These are phyloP conservation scores for Clarias laeviceps DNA, from an alignment of 2,797 vertebrate genomes.

Conservation along the genomic window DNA sequence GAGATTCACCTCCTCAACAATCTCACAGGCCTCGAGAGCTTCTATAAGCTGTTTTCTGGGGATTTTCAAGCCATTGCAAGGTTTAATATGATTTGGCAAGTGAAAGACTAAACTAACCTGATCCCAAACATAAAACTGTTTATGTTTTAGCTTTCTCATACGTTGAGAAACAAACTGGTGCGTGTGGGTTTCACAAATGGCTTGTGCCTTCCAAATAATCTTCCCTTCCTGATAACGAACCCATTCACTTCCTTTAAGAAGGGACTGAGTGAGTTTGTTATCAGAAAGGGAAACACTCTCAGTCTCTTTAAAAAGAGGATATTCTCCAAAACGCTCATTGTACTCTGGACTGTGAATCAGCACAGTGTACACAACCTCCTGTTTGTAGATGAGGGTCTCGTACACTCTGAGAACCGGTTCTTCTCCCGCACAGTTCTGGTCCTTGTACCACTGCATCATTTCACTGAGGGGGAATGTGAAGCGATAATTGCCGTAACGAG, in stretches of 20 bases:
- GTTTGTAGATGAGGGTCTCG: constrained; percentile 35
- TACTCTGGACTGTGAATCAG: constrained; percentile 51
- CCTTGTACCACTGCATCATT: constrained; percentile 36
- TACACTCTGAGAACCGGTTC: constrained; percentile 44
- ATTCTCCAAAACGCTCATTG: neutral
- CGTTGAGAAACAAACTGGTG: neutral
- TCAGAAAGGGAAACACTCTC: too few species aligned
- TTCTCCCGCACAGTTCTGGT: constrained; percentile 43
- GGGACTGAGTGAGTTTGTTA: too few species aligned
- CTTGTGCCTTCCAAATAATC: constrained; percentile 53
- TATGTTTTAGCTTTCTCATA: fast-evolving
- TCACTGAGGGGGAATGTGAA: constrained; percentile 36
- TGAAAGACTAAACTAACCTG: constrained; percentile 46
- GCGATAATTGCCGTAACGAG: constrained; percentile 42
- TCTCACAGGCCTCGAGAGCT: constrained; percentile 18
- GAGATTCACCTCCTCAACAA: neutral
- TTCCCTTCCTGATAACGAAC: constrained; percentile 6
- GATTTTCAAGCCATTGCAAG: neutral
- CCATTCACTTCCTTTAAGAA: neutral
- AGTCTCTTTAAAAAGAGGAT: neutral
- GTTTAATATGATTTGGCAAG: neutral
- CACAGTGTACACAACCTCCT: constrained; percentile 48
- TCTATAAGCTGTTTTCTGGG: constrained; percentile 12
- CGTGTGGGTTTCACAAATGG: constrained; percentile 4
- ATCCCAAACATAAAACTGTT: constrained; percentile 53